Evolutionary conservation across 2,113 vertebrate species (phyloP).

Genomic region (Myotis davidii): DNA sequence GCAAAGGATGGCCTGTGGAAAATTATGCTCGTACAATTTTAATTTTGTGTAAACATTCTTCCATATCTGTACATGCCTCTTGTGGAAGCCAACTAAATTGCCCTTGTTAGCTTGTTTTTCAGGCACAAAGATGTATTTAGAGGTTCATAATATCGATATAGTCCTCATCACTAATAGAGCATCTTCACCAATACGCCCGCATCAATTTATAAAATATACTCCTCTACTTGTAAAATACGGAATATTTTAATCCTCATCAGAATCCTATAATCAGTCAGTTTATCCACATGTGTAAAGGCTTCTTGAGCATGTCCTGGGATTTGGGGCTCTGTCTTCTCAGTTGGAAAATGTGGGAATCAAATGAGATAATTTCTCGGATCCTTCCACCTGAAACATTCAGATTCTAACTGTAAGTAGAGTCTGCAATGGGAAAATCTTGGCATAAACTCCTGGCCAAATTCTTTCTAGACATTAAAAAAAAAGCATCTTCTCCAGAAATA

Average conservation of each 20-base stretch:
- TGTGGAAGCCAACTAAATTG: neutral
- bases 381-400: neutral
- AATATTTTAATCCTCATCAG: slow-evolving; percentile 14
- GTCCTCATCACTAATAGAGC: neutral
- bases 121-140: neutral
- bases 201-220: neutral
- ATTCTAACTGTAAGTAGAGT: neutral
- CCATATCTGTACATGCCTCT: neutral
- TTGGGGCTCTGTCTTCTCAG: neutral
- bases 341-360: neutral
- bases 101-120: neutral
- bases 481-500: neutral
- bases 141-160: neutral
- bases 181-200: neutral
- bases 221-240: neutral
- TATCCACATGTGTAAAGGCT: neutral
- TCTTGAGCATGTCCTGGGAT: neutral
- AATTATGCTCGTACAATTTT: too few relatives aligned
- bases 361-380: neutral
- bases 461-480: neutral
- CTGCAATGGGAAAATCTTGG: neutral
- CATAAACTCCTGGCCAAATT: neutral
- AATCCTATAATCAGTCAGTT: neutral
- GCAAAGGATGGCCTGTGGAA: neutral
- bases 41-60: neutral